A percentile compares a stretch with the other conserved stretches of the same genome.
Conservation (phyloP, 2,113 vertebrate species). For the Neogale vison region DNA sequence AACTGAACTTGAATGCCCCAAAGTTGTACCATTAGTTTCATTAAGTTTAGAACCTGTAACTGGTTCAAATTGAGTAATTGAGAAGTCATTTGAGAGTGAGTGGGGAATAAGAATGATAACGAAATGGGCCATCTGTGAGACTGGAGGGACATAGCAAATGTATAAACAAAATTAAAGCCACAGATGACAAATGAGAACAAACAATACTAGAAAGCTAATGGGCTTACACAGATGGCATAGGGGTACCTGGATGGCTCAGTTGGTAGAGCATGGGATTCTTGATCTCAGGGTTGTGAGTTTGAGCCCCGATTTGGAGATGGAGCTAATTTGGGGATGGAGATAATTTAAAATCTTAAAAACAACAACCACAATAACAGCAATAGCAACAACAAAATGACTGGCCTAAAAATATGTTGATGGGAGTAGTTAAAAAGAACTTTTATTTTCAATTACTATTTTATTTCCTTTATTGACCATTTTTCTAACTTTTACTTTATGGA, state of each 20-base stretch:
- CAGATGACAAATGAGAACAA: neutral
- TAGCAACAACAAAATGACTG: neutral
- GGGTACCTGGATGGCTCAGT: neutral
- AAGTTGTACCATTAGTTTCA: neutral
- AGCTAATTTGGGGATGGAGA: neutral
- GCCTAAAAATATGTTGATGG: neutral
- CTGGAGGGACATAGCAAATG: neutral
- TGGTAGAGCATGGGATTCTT: neutral
- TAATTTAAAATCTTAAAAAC: neutral
- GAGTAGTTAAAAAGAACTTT: neutral
- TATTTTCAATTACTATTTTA: slow-evolving; percentile 33
- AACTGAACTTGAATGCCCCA: neutral
- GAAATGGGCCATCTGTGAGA: neutral
- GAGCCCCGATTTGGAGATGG: neutral
- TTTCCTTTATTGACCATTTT: neutral
- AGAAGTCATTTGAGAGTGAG: slow-evolving; percentile 5
- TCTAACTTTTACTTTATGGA: neutral
- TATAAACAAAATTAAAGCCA: slow-evolving; percentile 4
- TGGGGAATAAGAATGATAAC: neutral
- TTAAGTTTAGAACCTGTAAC: slow-evolving; percentile 5
- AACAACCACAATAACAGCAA: neutral
- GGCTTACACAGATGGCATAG: neutral
- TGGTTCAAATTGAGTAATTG: slow-evolving; percentile 1
- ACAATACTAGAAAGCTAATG: neutral
- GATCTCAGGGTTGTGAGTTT: neutral